Conservation (phyloP, 2,888 invertebrate genomes). For the Melinopterus prodromus region DNA sequence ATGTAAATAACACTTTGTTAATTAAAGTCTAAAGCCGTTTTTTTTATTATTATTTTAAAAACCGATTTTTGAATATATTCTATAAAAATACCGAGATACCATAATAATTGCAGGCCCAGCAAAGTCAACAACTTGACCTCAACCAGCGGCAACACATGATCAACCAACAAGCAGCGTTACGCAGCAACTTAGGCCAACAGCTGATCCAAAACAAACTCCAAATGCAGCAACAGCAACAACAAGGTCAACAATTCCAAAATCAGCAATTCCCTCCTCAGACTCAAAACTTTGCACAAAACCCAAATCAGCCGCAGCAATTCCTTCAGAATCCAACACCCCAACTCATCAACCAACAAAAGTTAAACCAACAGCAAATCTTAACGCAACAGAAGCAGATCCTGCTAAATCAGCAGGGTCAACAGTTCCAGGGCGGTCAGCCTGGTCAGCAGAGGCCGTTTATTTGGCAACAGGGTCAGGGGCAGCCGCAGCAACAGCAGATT, state of each 20-base stretch:
- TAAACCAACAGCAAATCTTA: slow-evolving; percentile 26
- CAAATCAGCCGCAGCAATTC: background rate
- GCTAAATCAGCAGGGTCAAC: slow-evolving; percentile 30
- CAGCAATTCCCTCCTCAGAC: background rate
- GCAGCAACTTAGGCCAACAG: slow-evolving; percentile 54
- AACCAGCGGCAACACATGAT: slow-evolving; percentile 64
- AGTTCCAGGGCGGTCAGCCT: slow-evolving; percentile 26
- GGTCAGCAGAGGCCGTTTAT: slow-evolving; percentile 23
- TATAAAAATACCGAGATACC: too few relatives aligned
- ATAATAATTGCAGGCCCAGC: slow-evolving; percentile 52
- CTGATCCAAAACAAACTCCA: slow-evolving; percentile 45
- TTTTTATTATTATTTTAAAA: too few relatives aligned
- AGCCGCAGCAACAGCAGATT: slow-evolving; percentile 46
- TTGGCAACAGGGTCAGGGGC: slow-evolving; percentile 64
- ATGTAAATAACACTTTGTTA: too few relatives aligned
- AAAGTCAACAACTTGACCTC: slow-evolving; percentile 62
- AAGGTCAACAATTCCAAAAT: slow-evolving; percentile 27
- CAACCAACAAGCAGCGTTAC: slow-evolving; percentile 60
- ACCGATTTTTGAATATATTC: too few relatives aligned
- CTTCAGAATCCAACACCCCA: slow-evolving; percentile 33
- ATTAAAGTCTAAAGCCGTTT: too few relatives aligned
- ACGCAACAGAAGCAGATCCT: slow-evolving; percentile 28
- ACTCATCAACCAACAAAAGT: slow-evolving; percentile 36
- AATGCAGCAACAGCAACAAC: slow-evolving; percentile 41
- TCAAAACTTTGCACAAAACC: background rate